Conservation (phyloP, 2,113 vertebrate species). For the Orientallactaga bullata region DNA sequence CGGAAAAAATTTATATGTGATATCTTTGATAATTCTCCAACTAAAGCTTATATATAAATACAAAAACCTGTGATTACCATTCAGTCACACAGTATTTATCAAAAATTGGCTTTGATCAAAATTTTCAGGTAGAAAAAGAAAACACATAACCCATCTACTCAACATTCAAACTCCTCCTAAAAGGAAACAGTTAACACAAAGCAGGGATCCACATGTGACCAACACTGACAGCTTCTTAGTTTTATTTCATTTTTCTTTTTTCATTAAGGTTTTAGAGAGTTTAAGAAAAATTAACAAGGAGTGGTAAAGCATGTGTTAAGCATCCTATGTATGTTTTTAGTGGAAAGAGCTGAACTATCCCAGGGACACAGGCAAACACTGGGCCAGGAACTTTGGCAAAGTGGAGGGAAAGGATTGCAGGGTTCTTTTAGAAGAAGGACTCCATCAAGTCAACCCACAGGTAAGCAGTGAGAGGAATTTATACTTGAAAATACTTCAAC, state of each 20-base stretch:
- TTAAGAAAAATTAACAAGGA: neutral
- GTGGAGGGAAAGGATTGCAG: neutral
- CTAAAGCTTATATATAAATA: neutral
- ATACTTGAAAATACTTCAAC: neutral
- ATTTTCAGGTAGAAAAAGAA: neutral
- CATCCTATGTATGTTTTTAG: neutral
- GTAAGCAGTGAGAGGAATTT: neutral
- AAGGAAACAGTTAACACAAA: neutral
- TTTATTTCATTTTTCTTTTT: neutral
- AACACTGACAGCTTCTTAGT: neutral
- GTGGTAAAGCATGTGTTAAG: neutral
- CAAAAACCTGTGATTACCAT: neutral
- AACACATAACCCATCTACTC: neutral
- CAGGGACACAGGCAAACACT: neutral
- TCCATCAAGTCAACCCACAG: neutral
- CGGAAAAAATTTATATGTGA: slow-evolving; percentile 38
- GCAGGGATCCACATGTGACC: neutral
- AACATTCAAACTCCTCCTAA: neutral
- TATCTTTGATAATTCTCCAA: neutral
- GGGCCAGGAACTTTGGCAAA: rapidly evolving
- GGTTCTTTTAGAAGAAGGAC: neutral
- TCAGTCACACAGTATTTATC: neutral
- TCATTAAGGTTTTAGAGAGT: neutral
- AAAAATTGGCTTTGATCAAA: neutral
- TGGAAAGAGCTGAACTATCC: neutral